Evolutionary conservation across 2,797 vertebrate genomes (phyloP), one percentile per base, ranked within the genome.

Genomic region (Smutsia gigantea): DNA sequence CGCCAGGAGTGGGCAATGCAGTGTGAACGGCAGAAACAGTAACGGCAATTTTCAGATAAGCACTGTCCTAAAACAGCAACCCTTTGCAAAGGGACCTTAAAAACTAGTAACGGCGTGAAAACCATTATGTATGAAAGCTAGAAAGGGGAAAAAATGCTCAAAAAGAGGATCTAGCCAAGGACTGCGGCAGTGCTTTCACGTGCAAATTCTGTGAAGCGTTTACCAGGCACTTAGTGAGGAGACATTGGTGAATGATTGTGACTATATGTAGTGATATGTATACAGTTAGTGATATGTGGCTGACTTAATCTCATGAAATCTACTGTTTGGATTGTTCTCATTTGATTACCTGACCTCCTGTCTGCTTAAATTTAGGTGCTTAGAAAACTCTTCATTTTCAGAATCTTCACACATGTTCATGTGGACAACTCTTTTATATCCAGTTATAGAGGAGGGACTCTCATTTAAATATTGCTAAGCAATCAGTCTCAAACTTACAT

Each of bases 381-480:
- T 72, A 68, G 61, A 92, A 95, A 82, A 90, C 17, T 55, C 18
- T 96, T 81, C 42, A 37, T 93, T 96, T 92, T 86, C 72, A 74
- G 59, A 96, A 87, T 84, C 34, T 90, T 88, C 31, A 94, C 46
- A 78, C 42, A 92, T 7, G 59, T 85, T 94, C 74, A 69, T 39
- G n/a, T 64, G 29, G 69, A 89, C 49, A 75, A 64, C 34, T 75
- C 17, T 90, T 94, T 87, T 87, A 63, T 81, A 84, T 72, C 64
- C 29, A 85, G 7, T 83, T 84, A 57, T 46, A 66, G 17, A 96
- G 34, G 39, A 86, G 46, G 9, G 29, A 86, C 57, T 53, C 64
- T 92, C 17, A 94, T 92, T 97, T 94, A 51, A 95, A 94, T 93
- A 95, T 95, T 95, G 72, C 87, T 95, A 94, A 87, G 94, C 86